Percentiles rank a stretch among this genome's conserved stretches.
phyloP scores from a whole-genome alignment of 2,888 invertebrate genomes.

The Caenorhabditis sp. region DNA sequence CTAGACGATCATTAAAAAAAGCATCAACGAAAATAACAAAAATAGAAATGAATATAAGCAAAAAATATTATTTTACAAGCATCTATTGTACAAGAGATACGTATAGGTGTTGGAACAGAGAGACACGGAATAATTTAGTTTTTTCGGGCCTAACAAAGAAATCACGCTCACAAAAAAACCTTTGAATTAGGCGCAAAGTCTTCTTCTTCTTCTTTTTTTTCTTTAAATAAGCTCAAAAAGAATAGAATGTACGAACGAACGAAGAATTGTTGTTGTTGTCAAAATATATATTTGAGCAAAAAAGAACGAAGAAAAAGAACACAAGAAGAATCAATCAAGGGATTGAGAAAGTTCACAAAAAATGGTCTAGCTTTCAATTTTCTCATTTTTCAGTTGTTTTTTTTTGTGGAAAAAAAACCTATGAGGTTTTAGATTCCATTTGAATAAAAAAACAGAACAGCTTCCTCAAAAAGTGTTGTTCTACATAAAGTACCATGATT shows the following conservation, averaged over 20 bases:
- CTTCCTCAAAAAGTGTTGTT: too few relatives aligned
- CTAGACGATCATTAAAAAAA: too few relatives aligned
- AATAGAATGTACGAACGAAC: neutral
- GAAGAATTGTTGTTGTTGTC: neutral
- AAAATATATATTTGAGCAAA: neutral
- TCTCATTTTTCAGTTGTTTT: too few relatives aligned
- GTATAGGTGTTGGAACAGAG: neutral
- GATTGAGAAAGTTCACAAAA: neutral
- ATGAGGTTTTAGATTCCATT: too few relatives aligned
- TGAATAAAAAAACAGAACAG: too few relatives aligned
- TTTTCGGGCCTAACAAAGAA: neutral
- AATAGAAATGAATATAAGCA: neutral
- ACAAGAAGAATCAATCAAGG: neutral
- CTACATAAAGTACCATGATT: too few relatives aligned
- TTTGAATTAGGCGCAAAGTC: neutral
- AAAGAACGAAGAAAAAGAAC: neutral
- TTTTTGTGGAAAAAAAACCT: neutral
- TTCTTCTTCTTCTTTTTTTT: neutral
- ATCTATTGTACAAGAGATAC: neutral
- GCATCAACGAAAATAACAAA: neutral
- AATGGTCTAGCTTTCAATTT: neutral
- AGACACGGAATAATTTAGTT: neutral
- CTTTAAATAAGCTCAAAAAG: neutral
- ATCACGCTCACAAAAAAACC: neutral
- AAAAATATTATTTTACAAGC: neutral